Conservation (phyloP, 2,797 vertebrate genomes). For the Phrynocephalus guinanensis region DNA sequence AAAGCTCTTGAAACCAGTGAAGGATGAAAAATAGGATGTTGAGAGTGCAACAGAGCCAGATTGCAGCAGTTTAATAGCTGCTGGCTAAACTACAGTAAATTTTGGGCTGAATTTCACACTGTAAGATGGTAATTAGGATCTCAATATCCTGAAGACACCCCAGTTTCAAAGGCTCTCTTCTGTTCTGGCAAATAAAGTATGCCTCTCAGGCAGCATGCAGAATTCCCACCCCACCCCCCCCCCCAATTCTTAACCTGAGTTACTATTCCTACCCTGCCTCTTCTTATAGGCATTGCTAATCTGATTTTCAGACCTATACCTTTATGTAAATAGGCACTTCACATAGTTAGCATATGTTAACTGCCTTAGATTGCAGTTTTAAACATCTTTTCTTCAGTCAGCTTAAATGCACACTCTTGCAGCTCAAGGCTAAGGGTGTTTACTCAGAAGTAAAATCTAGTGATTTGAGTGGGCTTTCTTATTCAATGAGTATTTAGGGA, state of each 20-base stretch:
- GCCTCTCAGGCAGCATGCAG: background rate
- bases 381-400: background rate
- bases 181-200: constrained; percentile 11
- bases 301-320: background rate
- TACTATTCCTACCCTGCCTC: background rate
- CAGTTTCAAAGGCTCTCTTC: background rate
- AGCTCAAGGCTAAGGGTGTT: background rate
- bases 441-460: background rate
- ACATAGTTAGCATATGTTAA: background rate
- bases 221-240: background rate
- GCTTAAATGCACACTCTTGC: background rate
- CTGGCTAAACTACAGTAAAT: background rate
- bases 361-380: background rate
- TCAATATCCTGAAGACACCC: background rate
- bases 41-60: background rate
- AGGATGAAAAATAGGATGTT: too few relatives aligned
- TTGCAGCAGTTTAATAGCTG: constrained; percentile 33
- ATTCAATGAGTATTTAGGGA: background rate
- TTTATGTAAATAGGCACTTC: constrained; percentile 7
- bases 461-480: background rate
- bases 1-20: constrained; percentile 12
- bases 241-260: background rate
- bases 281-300: constrained; percentile 3
- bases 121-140: constrained; percentile 12
- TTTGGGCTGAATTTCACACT: constrained; percentile 14